Base-by-base conservation (phyloP, 2,888 invertebrate genomes). In the Orchesellides sinensis region DNA sequence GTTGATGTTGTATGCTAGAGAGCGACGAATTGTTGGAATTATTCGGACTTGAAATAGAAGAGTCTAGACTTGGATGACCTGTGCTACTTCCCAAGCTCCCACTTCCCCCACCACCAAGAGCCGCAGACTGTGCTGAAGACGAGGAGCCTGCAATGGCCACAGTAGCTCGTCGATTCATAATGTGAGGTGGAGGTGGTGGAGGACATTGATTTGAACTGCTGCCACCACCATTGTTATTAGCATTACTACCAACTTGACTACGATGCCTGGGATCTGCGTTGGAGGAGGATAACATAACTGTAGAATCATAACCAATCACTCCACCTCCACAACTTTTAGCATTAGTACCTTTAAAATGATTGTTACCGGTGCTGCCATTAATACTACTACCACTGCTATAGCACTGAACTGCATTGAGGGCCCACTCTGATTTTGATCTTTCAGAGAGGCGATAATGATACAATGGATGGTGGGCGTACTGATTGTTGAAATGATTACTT, bases 401-500 rank as follows among this genome's bases (percentile, higher is more conserved):
- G 29, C 29, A 29, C 6, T 79, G 68, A 54, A 77, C 83, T 4
- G 74, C 74, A 69, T 87, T 85, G 6, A 88, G 79, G 40, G 87
- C 84, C 88, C 88, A 88, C 35, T 88, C 88, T 0, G 87, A 86
- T 68, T 88, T 88, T 8, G 88, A 88, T 59, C 85, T 83, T 72
- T 87, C 87, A 47, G 84, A 78, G 23, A 88, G 72, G 23, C 85
- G 66, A 35, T 84, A 79, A 45, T 86, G 61, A 63, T 84, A 85
- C 52, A 84, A 75, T 56, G 83, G 83, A 65, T 84, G 73, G 52
- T 74, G 74, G 29, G 65, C 75, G 59, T 80, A 80, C 35, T 61
- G 69, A 63, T 68, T 80, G 47, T 25, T 65, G 29, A 17, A 35
- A 40, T n/a, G 10, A 40, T 10, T 68, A 70, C 23, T 47, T 1